Conservation (phyloP, 2,113 vertebrate species). For the human (Homo sapiens) region DNA sequence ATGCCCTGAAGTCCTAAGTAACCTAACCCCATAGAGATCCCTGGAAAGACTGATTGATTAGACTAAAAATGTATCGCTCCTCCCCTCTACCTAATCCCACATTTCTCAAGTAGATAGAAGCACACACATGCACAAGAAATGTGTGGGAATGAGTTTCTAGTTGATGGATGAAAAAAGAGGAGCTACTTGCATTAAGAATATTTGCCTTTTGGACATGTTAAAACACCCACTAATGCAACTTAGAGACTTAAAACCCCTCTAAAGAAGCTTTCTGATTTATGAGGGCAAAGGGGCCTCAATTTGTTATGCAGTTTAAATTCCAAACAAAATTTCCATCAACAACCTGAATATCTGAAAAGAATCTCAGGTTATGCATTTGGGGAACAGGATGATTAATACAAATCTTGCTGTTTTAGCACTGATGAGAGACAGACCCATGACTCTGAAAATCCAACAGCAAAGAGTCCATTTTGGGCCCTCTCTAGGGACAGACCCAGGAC, state of each 20-base stretch:
- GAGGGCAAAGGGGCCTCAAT: slow-evolving; percentile 53
- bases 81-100: background rate
- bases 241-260: slow-evolving; percentile 61
- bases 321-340: slow-evolving; percentile 69
- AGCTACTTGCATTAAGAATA: slow-evolving; percentile 74
- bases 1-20: slow-evolving; percentile 51
- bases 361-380: slow-evolving; percentile 68
- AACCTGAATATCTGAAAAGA: slow-evolving; percentile 67
- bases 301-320: slow-evolving; percentile 73
- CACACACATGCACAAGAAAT: slow-evolving; percentile 27
- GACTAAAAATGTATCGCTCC: background rate
- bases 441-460: background rate
- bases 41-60: background rate
- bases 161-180: slow-evolving; percentile 57
- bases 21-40: slow-evolving; percentile 40
- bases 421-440: slow-evolving; percentile 47
- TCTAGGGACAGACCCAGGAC: background rate
- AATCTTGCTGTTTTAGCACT: slow-evolving; percentile 49
- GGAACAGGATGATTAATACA: slow-evolving; percentile 59
- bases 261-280: slow-evolving; percentile 68
- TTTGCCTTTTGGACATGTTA: slow-evolving; percentile 75
- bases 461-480: background rate
- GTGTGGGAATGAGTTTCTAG: slow-evolving; percentile 74
- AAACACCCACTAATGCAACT: slow-evolving; percentile 69
- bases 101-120: background rate